Percentiles rank a stretch among this genome's conserved stretches.
Evolutionary conservation across 2,888 invertebrate species (phyloP).

Genomic region (Nineta flava): DNA sequence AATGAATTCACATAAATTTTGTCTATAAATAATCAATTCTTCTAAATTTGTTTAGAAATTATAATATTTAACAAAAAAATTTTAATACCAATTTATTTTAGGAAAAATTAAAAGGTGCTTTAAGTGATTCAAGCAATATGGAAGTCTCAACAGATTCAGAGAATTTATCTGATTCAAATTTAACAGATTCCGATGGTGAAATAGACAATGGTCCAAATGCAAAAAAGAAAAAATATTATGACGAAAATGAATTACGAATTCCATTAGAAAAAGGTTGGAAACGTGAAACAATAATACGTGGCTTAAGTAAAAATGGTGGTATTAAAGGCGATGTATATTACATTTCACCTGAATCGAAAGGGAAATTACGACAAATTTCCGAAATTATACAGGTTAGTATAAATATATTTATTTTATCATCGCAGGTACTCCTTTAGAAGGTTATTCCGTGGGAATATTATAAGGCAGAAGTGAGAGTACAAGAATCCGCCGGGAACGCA

Average conservation of each 20-base stretch:
- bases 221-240: constrained; percentile 32
- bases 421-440: no score
- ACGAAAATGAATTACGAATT: constrained; percentile 42
- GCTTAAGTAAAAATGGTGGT: constrained; percentile 70
- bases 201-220: constrained; percentile 17
- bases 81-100: constrained; percentile 19
- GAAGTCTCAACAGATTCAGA: constrained; percentile 42
- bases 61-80: background rate
- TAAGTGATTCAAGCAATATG: constrained; percentile 37
- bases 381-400: constrained; percentile 41
- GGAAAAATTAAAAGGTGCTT: constrained; percentile 38
- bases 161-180: constrained; percentile 39
- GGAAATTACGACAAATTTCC: constrained; percentile 44
- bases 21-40: background rate
- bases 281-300: constrained; percentile 79
- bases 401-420: no score
- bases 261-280: constrained; percentile 71
- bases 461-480: constrained; percentile 7
- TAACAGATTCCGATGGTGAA: constrained; percentile 39
- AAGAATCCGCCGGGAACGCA: background rate
- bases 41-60: background rate
- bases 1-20: background rate
- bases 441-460: constrained; percentile 16
- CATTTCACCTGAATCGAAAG: constrained; percentile 45
- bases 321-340: constrained; percentile 91